Evolutionary conservation across 2,888 invertebrate species (phyloP).

Genomic region (Catotricha subobsoleta): DNA sequence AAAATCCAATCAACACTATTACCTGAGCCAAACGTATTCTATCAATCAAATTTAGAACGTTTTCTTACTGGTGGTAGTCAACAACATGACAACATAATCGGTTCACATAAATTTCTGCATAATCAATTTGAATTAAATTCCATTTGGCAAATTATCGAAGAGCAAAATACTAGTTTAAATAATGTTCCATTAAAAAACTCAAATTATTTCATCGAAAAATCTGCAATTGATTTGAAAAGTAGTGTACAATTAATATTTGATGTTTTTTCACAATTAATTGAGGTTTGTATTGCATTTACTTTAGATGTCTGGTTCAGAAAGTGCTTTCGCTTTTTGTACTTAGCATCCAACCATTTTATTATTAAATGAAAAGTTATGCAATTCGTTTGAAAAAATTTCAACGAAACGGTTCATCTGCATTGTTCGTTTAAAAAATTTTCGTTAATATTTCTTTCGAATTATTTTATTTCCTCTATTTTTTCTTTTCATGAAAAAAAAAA

Average conservation of each 20-base stretch:
- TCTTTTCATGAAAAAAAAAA: too few species aligned
- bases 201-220: conserved; percentile 29
- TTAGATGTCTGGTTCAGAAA: background rate
- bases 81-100: conserved; percentile 23
- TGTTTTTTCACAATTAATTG: conserved; percentile 57
- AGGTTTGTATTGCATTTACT: conserved; percentile 20
- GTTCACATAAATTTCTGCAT: conserved; percentile 23
- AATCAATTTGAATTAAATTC: conserved; percentile 30
- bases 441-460: too few species aligned
- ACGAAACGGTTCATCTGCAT: too few species aligned
- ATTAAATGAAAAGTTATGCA: too few species aligned
- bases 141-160: conserved; percentile 29
- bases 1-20: conserved; percentile 25
- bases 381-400: too few species aligned
- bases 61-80: conserved; percentile 15
- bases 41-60: conserved; percentile 42
- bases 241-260: conserved; percentile 85
- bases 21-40: conserved; percentile 33
- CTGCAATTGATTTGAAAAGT: conserved; percentile 73
- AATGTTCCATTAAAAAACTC: conserved; percentile 23
- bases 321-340: background rate
- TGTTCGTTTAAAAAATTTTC: too few species aligned
- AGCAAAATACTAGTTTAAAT: conserved; percentile 5
- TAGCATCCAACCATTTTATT: conserved; percentile 4
- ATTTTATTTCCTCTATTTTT: conserved; percentile 9